Conservation (phyloP, 2,113 vertebrate species). For the Lota lota region DNA sequence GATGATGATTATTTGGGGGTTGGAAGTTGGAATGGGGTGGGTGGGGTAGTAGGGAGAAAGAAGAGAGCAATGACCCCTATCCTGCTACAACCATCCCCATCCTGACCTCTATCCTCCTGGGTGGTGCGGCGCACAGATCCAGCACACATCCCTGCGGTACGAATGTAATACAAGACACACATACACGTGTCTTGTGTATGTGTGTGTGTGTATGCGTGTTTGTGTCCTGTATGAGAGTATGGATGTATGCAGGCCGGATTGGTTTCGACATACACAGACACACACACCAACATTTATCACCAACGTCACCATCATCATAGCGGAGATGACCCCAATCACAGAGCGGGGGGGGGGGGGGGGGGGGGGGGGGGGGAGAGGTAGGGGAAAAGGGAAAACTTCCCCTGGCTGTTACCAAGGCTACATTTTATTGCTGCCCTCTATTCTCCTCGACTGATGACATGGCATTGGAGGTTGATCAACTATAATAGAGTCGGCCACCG, state of each 20-base stretch:
- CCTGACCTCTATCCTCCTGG: constrained; percentile 54
- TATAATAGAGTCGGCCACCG: constrained; percentile 48
- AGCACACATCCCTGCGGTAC: not conserved
- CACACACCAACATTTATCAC: constrained; percentile 45
- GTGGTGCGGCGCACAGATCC: constrained; percentile 12
- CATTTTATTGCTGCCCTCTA: constrained; percentile 41
- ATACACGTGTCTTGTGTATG: too few relatives aligned
- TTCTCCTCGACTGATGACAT: constrained; percentile 37
- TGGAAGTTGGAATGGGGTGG: constrained; percentile 7
- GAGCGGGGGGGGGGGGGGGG: constrained; percentile 26
- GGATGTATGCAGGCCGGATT: constrained; percentile 6
- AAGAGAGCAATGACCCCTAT: constrained; percentile 36
- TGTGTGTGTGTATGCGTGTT: too few relatives aligned
- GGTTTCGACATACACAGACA: constrained; percentile 5
- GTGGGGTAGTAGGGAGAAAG: not conserved
- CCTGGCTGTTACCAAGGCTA: constrained; percentile 34
- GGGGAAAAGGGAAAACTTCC: not conserved
- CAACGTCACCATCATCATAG: constrained; percentile 52
- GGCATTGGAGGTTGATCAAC: constrained; percentile 51
- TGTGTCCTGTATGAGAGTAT: too few relatives aligned
- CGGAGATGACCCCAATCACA: constrained; percentile 69
- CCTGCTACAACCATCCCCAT: constrained; percentile 53
- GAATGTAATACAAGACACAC: not conserved
- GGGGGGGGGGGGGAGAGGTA: not conserved
- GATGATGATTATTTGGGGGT: not conserved